Conservation (phyloP, 2,888 invertebrate genomes). For the Diarsia rubi region DNA sequence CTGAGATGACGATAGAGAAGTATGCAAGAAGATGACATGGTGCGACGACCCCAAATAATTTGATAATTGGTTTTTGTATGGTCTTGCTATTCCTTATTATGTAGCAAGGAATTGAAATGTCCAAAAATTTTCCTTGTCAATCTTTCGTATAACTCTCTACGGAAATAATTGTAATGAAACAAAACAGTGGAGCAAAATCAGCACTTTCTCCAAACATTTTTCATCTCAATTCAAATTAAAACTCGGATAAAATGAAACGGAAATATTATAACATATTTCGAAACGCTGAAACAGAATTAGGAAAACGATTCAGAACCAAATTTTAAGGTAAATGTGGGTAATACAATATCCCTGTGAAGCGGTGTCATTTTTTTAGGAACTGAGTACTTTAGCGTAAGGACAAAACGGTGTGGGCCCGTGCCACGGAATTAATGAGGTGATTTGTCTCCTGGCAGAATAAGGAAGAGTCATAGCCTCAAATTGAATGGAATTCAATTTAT, state of each 20-base stretch:
- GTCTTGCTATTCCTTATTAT: background rate
- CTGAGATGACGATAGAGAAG: background rate
- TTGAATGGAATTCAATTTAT: slow-evolving; percentile 81
- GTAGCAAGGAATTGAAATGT: background rate
- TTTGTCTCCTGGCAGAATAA: slow-evolving; percentile 77
- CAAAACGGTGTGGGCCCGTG: slow-evolving; percentile 75
- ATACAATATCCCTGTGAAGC: slow-evolving; percentile 39
- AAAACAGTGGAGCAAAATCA: background rate
- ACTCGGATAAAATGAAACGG: too few relatives aligned
- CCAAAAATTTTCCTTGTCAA: background rate
- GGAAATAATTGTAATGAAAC: background rate
- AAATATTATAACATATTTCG: slow-evolving; percentile 2
- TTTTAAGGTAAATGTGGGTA: slow-evolving; percentile 35
- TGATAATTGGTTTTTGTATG: background rate
- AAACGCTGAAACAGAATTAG: background rate
- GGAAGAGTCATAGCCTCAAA: slow-evolving; percentile 75
- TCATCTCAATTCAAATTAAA: background rate
- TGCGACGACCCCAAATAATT: background rate
- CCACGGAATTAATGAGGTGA: slow-evolving; percentile 83
- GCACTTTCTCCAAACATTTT: background rate
- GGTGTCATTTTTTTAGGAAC: slow-evolving; percentile 58
- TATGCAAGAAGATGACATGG: background rate
- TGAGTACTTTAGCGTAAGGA: slow-evolving; percentile 68
- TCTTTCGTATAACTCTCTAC: background rate
- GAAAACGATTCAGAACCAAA: slow-evolving; percentile 35